These are phyloP conservation scores for Drosophila ananassae DNA, from an alignment of 1,140 invertebrate genomes.

Conservation along the genomic window DNA sequence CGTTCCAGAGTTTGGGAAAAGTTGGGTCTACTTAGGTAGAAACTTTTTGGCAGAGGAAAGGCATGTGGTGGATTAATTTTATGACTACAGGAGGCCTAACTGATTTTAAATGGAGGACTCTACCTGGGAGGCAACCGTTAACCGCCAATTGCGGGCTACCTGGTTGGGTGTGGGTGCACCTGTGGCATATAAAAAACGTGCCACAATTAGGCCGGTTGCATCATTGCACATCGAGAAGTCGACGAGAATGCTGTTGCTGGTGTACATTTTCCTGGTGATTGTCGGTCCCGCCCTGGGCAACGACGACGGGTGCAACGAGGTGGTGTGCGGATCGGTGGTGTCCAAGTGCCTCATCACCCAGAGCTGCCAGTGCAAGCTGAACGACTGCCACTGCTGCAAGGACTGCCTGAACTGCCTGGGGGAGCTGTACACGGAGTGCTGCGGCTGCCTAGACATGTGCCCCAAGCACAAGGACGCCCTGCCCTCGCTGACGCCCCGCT, in stretches of 20 bases:
- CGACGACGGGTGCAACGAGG: slow-evolving; percentile 76
- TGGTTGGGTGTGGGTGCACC: neutral
- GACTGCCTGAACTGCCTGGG: slow-evolving; percentile 95
- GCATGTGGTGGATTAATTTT: neutral
- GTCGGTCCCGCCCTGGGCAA: slow-evolving; percentile 10
- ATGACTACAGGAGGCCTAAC: neutral
- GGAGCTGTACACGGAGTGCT: slow-evolving; percentile 95
- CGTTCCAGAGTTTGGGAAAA: neutral
- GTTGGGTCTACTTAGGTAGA: neutral
- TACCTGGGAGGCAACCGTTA: neutral
- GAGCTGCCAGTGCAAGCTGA: slow-evolving; percentile 96
- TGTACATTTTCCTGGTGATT: slow-evolving; percentile 5
- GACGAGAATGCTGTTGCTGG: neutral
- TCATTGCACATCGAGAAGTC: neutral
- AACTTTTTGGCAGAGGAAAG: neutral
- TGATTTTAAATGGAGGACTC: slow-evolving; percentile 1
- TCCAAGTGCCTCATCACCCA: slow-evolving; percentile 98
- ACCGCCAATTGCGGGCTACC: neutral
- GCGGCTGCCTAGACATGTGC: slow-evolving; percentile 96
- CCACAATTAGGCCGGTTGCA: neutral
- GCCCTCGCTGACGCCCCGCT: slow-evolving; percentile 89
- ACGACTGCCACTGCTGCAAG: slow-evolving; percentile 95
- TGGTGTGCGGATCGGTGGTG: slow-evolving; percentile 89
- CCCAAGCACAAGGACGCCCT: slow-evolving; percentile 91
- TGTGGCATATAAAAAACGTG: neutral